phyloP scores from a whole-genome alignment of 2,797 vertebrate genomes.

The Cheirogaleus major region DNA sequence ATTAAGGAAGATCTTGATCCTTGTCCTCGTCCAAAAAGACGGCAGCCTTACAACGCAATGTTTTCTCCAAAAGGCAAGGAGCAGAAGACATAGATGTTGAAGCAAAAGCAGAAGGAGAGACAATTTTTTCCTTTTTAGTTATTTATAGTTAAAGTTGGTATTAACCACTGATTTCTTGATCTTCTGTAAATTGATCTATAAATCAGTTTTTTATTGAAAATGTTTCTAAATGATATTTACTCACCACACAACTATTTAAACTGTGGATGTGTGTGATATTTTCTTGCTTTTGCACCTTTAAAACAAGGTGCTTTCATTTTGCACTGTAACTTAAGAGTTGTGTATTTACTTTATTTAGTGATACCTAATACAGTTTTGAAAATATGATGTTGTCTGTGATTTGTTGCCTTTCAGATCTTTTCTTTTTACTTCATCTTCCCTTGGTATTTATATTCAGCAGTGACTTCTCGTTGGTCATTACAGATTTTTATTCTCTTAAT shows the following conservation, averaged over 20 bases:
- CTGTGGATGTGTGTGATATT: slow-evolving; percentile 76
- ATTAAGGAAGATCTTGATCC: slow-evolving; percentile 93
- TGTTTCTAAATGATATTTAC: slow-evolving; percentile 60
- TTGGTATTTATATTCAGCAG: neutral
- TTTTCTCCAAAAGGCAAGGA: slow-evolving; percentile 93
- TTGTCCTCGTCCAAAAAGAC: slow-evolving; percentile 90
- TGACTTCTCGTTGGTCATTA: neutral
- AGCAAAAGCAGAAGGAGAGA: slow-evolving; percentile 37
- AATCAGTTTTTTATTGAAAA: slow-evolving; percentile 82
- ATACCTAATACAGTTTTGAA: slow-evolving; percentile 82
- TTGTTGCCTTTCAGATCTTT: slow-evolving; percentile 34
- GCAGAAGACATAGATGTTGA: slow-evolving; percentile 85
- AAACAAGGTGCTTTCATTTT: slow-evolving; percentile 82
- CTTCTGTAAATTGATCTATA: slow-evolving; percentile 70
- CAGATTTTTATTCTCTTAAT: slow-evolving; percentile 19
- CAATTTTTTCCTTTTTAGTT: slow-evolving; percentile 69
- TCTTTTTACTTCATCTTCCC: neutral
- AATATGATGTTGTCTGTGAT: slow-evolving; percentile 34
- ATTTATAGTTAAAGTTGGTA: slow-evolving; percentile 86
- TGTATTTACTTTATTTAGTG: slow-evolving; percentile 75
- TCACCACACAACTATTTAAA: slow-evolving; percentile 62
- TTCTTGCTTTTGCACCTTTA: slow-evolving; percentile 82
- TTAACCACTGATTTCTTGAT: slow-evolving; percentile 70
- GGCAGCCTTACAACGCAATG: slow-evolving; percentile 91
- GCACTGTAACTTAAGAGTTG: slow-evolving; percentile 82